These are phyloP conservation scores for Chloropsis cyanopogon DNA, from an alignment of 2,113 vertebrate genomes.

Conservation along the genomic window DNA sequence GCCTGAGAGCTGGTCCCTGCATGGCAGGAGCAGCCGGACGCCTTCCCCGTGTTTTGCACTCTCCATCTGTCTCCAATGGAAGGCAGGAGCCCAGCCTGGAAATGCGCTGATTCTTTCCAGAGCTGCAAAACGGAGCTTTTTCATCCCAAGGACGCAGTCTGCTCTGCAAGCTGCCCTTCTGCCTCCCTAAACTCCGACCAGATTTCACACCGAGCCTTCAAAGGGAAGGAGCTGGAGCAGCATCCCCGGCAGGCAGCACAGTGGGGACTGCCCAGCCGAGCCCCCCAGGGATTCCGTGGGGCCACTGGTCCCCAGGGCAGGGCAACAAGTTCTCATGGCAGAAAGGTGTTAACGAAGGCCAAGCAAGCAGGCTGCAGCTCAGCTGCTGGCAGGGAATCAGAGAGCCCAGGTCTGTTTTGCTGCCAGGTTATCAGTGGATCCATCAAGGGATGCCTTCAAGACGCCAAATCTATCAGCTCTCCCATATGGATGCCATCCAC, in stretches of 20 bases:
- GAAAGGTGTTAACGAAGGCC: constrained; percentile 32
- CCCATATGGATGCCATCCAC: constrained; percentile 69
- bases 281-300: accelerated
- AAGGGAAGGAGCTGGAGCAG: constrained; percentile 28
- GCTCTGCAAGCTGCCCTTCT: constrained; percentile 17
- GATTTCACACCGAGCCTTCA: constrained; percentile 46
- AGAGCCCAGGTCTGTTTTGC: constrained; percentile 49
- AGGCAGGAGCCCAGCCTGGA: background rate
- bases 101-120: constrained; percentile 47
- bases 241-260: background rate
- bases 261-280: background rate
- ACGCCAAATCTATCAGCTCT: constrained; percentile 68
- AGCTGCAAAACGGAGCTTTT: background rate
- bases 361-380: background rate
- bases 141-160: constrained; percentile 11
- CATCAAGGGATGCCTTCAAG: constrained; percentile 61
- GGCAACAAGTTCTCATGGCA: background rate
- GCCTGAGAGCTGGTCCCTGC: background rate
- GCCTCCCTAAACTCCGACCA: constrained; percentile 51
- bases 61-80: constrained; percentile 59
- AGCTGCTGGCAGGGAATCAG: constrained; percentile 53
- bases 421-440: constrained; percentile 70
- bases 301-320: background rate
- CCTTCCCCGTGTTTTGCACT: background rate
- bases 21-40: background rate